Conservation (phyloP, 1,140 invertebrate species). For the Heterodera schachtii region DNA sequence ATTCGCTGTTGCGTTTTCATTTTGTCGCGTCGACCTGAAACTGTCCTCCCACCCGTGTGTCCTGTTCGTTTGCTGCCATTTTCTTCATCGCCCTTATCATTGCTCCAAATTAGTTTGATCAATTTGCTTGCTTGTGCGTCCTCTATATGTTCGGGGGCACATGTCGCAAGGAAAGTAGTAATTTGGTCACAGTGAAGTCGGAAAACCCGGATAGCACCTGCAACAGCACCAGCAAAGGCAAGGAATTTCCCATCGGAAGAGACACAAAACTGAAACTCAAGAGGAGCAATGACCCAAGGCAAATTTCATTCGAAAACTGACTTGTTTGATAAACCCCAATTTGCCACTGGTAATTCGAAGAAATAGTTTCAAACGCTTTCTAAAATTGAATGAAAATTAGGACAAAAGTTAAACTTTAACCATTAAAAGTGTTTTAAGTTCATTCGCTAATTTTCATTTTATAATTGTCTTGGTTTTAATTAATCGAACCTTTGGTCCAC, state of each 20-base stretch:
- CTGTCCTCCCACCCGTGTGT: slow-evolving; percentile 15
- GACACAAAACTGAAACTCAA: slow-evolving; percentile 27
- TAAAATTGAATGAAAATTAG: background rate
- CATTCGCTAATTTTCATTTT: no score
- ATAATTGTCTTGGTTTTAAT: no score
- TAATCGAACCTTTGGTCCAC: no score
- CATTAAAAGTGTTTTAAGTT: no score
- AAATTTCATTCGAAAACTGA: slow-evolving; percentile 13
- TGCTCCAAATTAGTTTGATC: slow-evolving; percentile 21
- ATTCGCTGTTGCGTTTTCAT: background rate
- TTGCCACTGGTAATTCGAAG: slow-evolving; percentile 19
- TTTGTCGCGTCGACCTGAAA: background rate
- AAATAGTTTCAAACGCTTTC: background rate
- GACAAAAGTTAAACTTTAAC: no score
- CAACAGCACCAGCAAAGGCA: slow-evolving; percentile 17
- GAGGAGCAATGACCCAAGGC: background rate
- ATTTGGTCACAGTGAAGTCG: slow-evolving; percentile 11
- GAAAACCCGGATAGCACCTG: slow-evolving; percentile 14
- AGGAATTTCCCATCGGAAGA: slow-evolving; percentile 37
- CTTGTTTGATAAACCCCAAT: slow-evolving; percentile 31
- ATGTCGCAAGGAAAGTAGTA: background rate
- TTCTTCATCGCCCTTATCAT: slow-evolving; percentile 1
- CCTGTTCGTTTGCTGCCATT: background rate
- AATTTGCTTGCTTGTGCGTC: background rate
- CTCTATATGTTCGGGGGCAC: background rate